Percentiles rank a stretch among this genome's conserved stretches.
Evolutionary conservation across 2,888 invertebrate species (phyloP).

Genomic region (Tuta absoluta): DNA sequence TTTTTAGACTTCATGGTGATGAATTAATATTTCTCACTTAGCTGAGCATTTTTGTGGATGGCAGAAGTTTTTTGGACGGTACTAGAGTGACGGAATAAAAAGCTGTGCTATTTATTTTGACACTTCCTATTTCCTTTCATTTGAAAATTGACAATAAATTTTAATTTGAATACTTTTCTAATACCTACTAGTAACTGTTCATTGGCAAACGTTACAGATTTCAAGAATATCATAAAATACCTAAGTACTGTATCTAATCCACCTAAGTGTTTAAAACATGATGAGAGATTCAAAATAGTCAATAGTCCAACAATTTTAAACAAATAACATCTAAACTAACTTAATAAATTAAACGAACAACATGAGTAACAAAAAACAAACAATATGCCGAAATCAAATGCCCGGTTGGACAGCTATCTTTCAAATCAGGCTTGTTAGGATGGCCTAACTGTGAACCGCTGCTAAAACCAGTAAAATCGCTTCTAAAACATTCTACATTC

Average conservation of each 20-base stretch:
- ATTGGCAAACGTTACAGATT: slow-evolving; percentile 25
- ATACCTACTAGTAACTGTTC: slow-evolving; percentile 18
- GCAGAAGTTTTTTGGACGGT: slow-evolving; percentile 34
- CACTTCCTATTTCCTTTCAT: background rate
- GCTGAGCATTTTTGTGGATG: slow-evolving; percentile 7
- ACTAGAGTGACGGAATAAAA: slow-evolving; percentile 29
- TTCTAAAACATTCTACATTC: too few relatives aligned
- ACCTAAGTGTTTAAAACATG: background rate
- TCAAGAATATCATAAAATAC: background rate
- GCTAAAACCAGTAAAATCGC: too few relatives aligned
- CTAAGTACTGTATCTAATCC: background rate
- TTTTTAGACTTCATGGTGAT: too few relatives aligned
- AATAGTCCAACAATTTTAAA: background rate
- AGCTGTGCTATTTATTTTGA: slow-evolving; percentile 17
- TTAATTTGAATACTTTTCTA: slow-evolving; percentile 18
- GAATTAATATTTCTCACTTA: too few relatives aligned
- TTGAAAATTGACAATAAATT: slow-evolving; percentile 14
- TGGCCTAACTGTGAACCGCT: too few relatives aligned
- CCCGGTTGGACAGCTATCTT: too few relatives aligned
- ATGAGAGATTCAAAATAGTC: background rate
- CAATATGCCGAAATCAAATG: too few relatives aligned
- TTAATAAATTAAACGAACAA: background rate
- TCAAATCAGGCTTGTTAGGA: too few relatives aligned
- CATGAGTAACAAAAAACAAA: background rate
- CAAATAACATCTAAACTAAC: slow-evolving; percentile 9